phyloP scores from a whole-genome alignment of 1,140 invertebrate genomes.

The Galleria mellonella region DNA sequence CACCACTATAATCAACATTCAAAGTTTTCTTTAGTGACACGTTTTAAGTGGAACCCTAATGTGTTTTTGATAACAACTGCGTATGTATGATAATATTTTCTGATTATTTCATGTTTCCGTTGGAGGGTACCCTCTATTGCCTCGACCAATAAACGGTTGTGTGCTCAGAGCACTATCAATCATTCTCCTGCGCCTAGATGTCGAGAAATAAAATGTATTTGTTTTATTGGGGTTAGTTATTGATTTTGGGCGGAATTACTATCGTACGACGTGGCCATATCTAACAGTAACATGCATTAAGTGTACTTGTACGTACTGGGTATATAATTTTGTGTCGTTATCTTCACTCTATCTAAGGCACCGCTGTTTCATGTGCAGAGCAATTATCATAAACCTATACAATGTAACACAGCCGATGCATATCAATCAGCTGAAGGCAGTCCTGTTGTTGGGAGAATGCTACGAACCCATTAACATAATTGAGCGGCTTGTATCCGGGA shows the following conservation, averaged over 20 bases:
- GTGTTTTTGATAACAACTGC: conserved; percentile 20
- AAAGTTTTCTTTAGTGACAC: conserved; percentile 10
- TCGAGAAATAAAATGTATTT: conserved; percentile 67
- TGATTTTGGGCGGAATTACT: conserved; percentile 58
- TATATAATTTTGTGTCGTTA: conserved; percentile 3
- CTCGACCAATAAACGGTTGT: conserved; percentile 56
- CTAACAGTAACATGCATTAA: conserved; percentile 5
- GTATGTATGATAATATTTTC: conserved; percentile 15
- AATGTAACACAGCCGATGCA: conserved; percentile 10
- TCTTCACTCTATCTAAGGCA: background rate
- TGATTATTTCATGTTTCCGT: conserved; percentile 18
- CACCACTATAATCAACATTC: conserved; percentile 1
- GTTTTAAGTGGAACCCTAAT: conserved; percentile 15
- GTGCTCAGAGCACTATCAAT: conserved; percentile 67
- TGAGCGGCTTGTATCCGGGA: conserved; percentile 54
- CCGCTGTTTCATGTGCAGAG: conserved; percentile 5
- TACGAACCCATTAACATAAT: conserved; percentile 63
- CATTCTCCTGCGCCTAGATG: conserved; percentile 52
- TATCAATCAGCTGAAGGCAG: conserved; percentile 32
- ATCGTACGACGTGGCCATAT: conserved; percentile 11
- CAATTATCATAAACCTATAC: conserved; percentile 12
- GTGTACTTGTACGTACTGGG: background rate
- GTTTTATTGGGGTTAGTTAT: conserved; percentile 57
- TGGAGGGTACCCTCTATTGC: conserved; percentile 33
- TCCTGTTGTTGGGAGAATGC: conserved; percentile 27